Evolutionary conservation across 2,888 invertebrate species (phyloP).

Genomic region (Listrodromus nycthemerus): DNA sequence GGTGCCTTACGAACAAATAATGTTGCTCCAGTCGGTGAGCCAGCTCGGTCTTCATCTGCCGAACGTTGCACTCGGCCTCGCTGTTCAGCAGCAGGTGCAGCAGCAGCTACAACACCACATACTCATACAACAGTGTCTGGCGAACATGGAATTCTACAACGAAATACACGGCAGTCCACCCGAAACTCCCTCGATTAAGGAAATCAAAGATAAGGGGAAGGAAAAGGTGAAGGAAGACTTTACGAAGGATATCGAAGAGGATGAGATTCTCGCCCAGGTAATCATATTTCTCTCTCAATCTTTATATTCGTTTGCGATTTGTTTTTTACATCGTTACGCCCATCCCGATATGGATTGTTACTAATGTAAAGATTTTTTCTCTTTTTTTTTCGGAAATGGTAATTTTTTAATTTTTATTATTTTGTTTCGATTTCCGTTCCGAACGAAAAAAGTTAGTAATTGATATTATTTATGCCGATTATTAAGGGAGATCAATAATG

Average conservation of each 20-base stretch:
- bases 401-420: not conserved
- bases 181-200: conserved; percentile 60
- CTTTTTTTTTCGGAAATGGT: not conserved
- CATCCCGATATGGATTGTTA: not conserved
- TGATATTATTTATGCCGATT: not conserved
- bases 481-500: not conserved
- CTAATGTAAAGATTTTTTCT: not conserved
- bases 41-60: conserved; percentile 80
- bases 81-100: conserved; percentile 79
- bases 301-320: not conserved
- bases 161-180: conserved; percentile 70
- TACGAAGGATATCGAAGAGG: conserved; percentile 75
- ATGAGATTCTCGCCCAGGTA: conserved; percentile 75
- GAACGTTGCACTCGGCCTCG: conserved; percentile 80
- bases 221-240: conserved; percentile 75
- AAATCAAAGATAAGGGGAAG: conserved; percentile 67
- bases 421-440: not conserved
- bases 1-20: conserved; percentile 82
- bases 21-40: conserved; percentile 82
- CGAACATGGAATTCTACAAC: conserved; percentile 76
- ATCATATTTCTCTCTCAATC: conserved; percentile 26
- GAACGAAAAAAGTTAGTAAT: not conserved
- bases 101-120: conserved; percentile 77
- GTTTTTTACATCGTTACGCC: not conserved
- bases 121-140: conserved; percentile 71